A percentile compares a stretch with the other conserved stretches of the same genome.
These are phyloP conservation scores for Montipora cactus DNA, from an alignment of 64 coral and sea anemone species.

Conservation along the genomic window DNA sequence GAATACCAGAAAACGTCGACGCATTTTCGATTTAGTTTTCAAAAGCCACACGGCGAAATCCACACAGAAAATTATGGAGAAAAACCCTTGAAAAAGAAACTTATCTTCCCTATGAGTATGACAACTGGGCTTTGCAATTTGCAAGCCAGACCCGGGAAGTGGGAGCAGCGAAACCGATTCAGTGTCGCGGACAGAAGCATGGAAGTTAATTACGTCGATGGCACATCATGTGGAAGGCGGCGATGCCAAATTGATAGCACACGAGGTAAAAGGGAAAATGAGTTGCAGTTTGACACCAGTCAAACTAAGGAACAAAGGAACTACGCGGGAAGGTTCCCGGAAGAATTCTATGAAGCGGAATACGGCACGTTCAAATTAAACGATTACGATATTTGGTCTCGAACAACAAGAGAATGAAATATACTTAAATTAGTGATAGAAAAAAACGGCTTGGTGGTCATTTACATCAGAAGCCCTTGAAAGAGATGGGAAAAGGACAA, in stretches of 20 bases:
- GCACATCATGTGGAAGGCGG: too few relatives aligned
- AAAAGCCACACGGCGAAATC: neutral
- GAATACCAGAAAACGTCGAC: neutral
- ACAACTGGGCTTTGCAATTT: conserved; percentile 14
- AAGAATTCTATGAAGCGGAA: conserved; percentile 6
- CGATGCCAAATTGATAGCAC: too few relatives aligned
- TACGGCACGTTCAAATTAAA: neutral
- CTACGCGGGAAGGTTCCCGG: neutral
- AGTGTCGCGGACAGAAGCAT: neutral
- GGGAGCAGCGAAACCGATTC: neutral
- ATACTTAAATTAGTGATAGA: too few relatives aligned
- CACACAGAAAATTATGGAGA: neutral
- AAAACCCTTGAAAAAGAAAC: neutral
- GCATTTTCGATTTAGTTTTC: conserved; percentile 33
- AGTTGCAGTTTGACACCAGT: neutral
- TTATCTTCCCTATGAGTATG: neutral
- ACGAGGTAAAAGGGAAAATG: neutral
- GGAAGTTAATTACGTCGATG: neutral
- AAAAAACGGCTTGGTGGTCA: too few relatives aligned
- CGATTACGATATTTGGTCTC: conserved; percentile 48
- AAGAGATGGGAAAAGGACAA: too few relatives aligned
- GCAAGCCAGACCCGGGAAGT: neutral
- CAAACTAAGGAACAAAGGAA: too few relatives aligned
- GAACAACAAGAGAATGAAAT: neutral
- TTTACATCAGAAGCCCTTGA: too few relatives aligned